Evolutionary conservation across 1,140 invertebrate genomes (phyloP), one percentile per base, ranked within the genome.

Genomic region (Cyclargus thomasi): DNA sequence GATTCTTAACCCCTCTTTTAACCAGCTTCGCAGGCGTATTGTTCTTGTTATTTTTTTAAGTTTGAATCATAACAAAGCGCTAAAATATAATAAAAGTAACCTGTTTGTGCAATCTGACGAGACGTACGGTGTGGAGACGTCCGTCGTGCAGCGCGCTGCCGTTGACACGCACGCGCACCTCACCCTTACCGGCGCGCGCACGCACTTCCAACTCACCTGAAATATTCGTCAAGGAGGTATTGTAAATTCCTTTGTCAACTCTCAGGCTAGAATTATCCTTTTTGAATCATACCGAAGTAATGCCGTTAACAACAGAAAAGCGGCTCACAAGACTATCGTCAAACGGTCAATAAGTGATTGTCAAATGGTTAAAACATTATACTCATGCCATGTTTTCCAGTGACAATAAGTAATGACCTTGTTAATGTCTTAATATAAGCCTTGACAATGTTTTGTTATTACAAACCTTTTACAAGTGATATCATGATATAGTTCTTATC

Each of bases 151-250:
- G 90, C 20, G 74, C 86, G 22, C 92, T 93, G 0, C 79, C 84
- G 73, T 95, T 95, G 0, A 93, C 92, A 63, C 90, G 86, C 21
- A 95, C 70, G 39, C 92, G 86, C 6, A 94, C 74, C 69, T 94
- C 93, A 1, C 93, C 93, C 72, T 92, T 93, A 0, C 95, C 95
- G 0, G 93, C 94, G 76, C 95, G 94, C 22, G 95, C 90, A n/a
- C 79, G 70, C 20, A 90, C 64, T 63, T 82, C 75, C 21, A 89
- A 62, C 14, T 88, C 85, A 53, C 86, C 86, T 89, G 68, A 2
- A 67, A 73, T 8, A 29, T 23, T 23, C 23, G 6, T 29, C 29
- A 6, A 29, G 2, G 5, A 53, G 20, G 2, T n/a, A 55, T 17
- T 55, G 16, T 29, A 29, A 29, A 29, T 7, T 29, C 29, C 29